Base-by-base conservation (phyloP, 2,888 invertebrate genomes). In the Cantharis rustica region DNA sequence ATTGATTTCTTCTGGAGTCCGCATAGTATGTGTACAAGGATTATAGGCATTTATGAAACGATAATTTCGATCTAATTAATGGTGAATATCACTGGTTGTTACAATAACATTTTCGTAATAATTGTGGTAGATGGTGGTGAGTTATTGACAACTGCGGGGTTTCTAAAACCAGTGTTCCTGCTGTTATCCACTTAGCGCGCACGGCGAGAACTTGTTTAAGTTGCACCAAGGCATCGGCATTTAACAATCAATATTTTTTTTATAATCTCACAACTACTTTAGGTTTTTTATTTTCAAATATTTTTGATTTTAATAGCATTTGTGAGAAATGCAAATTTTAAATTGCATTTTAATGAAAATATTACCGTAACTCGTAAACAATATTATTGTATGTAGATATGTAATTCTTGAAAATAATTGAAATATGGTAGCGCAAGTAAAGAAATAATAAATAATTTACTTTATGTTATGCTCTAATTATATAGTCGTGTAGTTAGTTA, bases 21-120 rank as follows among this genome's bases (percentile, higher is more conserved):
- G 23, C 1, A 4, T 23, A 23, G 23, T 23, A 23, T 27, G 26
- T 27, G 47, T 2, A 16, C 10, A 63, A 63, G 63, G 10, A 27
- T 27, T 10, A 3, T 11, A 27, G 10, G 26, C 26, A 15, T 16
- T 20, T 66, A 11, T 10, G 47, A 13, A 47, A 47, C n/a, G 47
- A 47, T 66, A 66, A 66, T 66, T 66, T 66, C 13, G 20, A 84
- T 82, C 82, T 82, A 84, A 84, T 83, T 83, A 82, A 78, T 66
- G 17, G 20, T 13, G n/a, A 66, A 9, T 63, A 79, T 80, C 75
- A 82, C 83, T 83, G 83, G 84, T 83, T 84, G 85, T 85, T 81
- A 82, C 84, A 82, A 85, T 84, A 85, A 85, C 85, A 85, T 86
- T 86, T 85, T 81, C 85, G 83, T 84, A 84, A 85, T 86, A 85